phyloP scores from a whole-genome alignment of 2,113 vertebrate species.

The Xiphophorus maculatus region DNA sequence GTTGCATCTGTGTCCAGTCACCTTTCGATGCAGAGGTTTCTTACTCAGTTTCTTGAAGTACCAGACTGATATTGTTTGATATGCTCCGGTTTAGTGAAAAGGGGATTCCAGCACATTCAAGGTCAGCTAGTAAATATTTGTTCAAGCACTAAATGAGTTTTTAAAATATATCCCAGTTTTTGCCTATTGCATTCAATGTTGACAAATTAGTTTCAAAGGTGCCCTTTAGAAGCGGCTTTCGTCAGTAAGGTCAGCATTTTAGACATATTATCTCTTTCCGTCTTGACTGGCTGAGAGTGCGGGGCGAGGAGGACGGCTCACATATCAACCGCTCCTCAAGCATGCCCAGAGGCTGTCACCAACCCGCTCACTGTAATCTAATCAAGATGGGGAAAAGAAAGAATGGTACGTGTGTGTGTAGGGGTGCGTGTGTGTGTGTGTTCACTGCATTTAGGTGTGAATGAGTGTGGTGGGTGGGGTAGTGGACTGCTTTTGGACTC shows the following conservation, averaged over 20 bases:
- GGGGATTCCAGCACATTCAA: constrained; percentile 41
- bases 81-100: constrained; percentile 23
- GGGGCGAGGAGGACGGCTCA: constrained; percentile 68
- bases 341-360: constrained; percentile 79
- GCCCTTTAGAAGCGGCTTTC: constrained; percentile 57
- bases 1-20: constrained; percentile 53
- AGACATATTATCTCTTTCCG: constrained; percentile 62
- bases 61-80: constrained; percentile 13
- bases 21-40: constrained; percentile 48
- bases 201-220: constrained; percentile 62
- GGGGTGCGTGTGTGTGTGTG: constrained; percentile 29
- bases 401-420: constrained; percentile 45
- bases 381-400: constrained; percentile 73
- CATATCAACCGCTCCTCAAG: constrained; percentile 77
- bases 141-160: constrained; percentile 1
- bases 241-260: constrained; percentile 63
- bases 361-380: constrained; percentile 79
- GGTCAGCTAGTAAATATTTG: constrained; percentile 28
- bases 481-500: not conserved
- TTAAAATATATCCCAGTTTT: constrained; percentile 22
- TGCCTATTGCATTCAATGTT: constrained; percentile 39
- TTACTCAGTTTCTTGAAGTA: constrained; percentile 23
- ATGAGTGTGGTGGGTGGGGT: constrained; percentile 8
- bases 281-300: constrained; percentile 59
- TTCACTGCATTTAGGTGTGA: constrained; percentile 19